These are phyloP conservation scores for Bothrops jararaca DNA, from an alignment of 2,113 vertebrate species.

Conservation along the genomic window DNA sequence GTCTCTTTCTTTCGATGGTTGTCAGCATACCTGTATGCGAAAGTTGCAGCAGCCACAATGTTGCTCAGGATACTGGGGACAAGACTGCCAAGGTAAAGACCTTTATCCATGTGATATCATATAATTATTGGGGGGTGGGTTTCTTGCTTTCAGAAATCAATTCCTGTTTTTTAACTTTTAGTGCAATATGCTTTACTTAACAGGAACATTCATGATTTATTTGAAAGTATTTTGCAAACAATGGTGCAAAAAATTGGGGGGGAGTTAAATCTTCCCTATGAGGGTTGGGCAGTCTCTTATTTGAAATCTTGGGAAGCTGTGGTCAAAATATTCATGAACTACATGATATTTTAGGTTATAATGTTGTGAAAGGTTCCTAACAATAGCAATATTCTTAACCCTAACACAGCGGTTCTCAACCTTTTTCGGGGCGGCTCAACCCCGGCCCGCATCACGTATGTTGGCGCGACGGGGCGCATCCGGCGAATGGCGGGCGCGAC, in stretches of 20 bases:
- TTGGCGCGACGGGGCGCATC: too few species aligned
- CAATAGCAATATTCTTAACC: not conserved
- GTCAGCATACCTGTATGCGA: slow-evolving; percentile 67
- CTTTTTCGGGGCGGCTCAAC: too few species aligned
- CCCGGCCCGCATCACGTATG: too few species aligned
- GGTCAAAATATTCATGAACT: not conserved
- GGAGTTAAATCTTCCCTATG: not conserved
- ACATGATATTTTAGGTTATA: not conserved
- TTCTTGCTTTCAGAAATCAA: not conserved
- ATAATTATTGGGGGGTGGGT: not conserved
- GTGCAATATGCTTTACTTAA: not conserved
- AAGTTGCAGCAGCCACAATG: slow-evolving; percentile 66
- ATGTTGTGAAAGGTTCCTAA: not conserved
- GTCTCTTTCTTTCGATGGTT: slow-evolving; percentile 61
- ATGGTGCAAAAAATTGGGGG: not conserved
- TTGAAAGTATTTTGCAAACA: not conserved
- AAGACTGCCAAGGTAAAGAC: slow-evolving; percentile 73
- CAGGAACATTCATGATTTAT: not conserved
- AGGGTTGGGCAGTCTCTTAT: not conserved
- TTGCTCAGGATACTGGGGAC: slow-evolving; percentile 75
- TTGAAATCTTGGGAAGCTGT: not conserved
- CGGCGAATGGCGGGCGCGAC: too few species aligned
- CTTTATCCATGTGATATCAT: not conserved
- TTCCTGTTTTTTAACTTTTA: not conserved
- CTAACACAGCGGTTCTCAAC: too few species aligned